Evolutionary conservation across 1,140 invertebrate species (phyloP).

Genomic region (Holotrichia oblita): DNA sequence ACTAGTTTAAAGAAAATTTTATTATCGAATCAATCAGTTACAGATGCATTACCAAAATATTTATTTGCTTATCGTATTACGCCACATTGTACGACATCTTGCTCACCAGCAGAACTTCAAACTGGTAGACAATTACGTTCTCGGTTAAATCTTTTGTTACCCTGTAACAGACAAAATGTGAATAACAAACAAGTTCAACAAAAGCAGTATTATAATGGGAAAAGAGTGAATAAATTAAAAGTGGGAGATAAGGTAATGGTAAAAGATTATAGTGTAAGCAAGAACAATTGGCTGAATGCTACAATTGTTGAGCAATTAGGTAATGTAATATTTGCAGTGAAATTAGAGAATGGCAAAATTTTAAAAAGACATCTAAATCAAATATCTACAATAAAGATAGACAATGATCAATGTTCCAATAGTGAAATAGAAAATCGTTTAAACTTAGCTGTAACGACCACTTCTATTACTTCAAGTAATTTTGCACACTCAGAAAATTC

Average conservation of each 20-base stretch:
- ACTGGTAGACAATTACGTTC: neutral
- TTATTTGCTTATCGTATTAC: constrained; percentile 35
- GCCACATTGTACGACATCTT: neutral
- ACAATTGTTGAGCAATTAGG: too few species aligned
- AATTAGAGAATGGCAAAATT: too few species aligned
- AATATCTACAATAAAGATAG: too few species aligned
- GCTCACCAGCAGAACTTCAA: neutral
- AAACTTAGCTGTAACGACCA: too few species aligned
- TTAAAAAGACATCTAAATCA: too few species aligned
- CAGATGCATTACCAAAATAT: constrained; percentile 6
- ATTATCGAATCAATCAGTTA: neutral
- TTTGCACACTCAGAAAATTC: too few species aligned
- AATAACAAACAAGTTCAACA: neutral
- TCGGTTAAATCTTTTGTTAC: neutral
- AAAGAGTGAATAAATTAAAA: neutral
- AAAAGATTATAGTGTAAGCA: constrained; percentile 14
- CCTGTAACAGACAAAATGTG: neutral
- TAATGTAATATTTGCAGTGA: too few species aligned
- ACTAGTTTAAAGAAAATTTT: neutral
- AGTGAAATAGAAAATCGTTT: too few species aligned
- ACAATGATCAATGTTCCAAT: too few species aligned
- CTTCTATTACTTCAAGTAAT: too few species aligned
- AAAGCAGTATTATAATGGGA: neutral
- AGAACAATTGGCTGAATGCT: neutral
- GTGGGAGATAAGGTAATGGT: constrained; percentile 17